These are phyloP conservation scores for Apodemia hepburni DNA, from an alignment of 2,888 invertebrate genomes.

Conservation along the genomic window DNA sequence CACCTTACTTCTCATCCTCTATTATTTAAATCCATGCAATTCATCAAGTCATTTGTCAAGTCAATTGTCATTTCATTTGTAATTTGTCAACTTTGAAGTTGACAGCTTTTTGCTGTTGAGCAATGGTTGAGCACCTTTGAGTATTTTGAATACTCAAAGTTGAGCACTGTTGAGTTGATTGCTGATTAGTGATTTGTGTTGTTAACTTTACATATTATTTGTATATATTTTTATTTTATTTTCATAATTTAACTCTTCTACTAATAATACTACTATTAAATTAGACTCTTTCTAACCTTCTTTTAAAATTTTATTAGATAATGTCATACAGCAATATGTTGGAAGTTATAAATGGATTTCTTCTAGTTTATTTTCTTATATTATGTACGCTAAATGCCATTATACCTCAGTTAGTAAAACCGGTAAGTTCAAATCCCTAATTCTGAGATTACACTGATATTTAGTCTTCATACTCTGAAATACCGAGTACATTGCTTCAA, in stretches of 20 bases:
- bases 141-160: too few relatives aligned
- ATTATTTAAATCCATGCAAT: too few relatives aligned
- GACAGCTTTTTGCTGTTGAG: too few relatives aligned
- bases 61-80: too few relatives aligned
- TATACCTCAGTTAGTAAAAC: conserved; percentile 67
- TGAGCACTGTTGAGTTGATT: too few relatives aligned
- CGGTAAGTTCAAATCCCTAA: conserved; percentile 55
- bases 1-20: too few relatives aligned
- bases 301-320: neutral
- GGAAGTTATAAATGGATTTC: conserved; percentile 67
- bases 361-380: conserved; percentile 63
- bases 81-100: too few relatives aligned
- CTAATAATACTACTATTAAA: neutral
- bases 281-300: neutral
- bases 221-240: neutral
- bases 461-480: neutral
- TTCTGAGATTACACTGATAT: conserved; percentile 12
- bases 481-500: too few relatives aligned
- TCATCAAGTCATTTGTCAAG: too few relatives aligned
- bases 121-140: too few relatives aligned
- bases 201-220: too few relatives aligned
- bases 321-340: conserved; percentile 47
- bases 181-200: neutral
- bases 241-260: neutral
- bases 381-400: conserved; percentile 69